Conservation (phyloP, 2,113 vertebrate genomes). For the Nematolebias whitei region DNA sequence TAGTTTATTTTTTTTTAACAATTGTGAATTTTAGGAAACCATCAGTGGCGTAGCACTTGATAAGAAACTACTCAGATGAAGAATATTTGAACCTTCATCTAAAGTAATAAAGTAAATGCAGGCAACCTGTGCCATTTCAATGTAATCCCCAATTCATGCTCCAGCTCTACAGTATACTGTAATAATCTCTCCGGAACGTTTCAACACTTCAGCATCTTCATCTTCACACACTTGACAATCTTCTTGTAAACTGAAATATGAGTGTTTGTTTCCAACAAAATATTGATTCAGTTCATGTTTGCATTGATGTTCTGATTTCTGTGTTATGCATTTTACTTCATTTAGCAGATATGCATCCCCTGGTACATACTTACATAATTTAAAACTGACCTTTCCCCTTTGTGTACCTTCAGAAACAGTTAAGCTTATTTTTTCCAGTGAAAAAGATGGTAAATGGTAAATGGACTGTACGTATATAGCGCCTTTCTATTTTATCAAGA, state of each 20-base stretch:
- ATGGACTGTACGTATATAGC: too few relatives aligned
- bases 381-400: background rate
- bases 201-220: background rate
- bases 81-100: constrained; percentile 35
- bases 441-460: too few relatives aligned
- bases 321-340: too few relatives aligned
- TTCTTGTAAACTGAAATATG: constrained; percentile 10
- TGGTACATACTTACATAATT: background rate
- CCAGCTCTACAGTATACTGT: constrained; percentile 17
- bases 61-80: constrained; percentile 14
- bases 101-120: constrained; percentile 40
- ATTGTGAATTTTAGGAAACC: constrained; percentile 31
- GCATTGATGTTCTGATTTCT: background rate
- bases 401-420: background rate
- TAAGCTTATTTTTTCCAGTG: background rate
- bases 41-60: constrained; percentile 27
- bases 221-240: too few relatives aligned
- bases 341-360: too few relatives aligned
- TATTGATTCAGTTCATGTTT: constrained; percentile 16
- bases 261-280: background rate
- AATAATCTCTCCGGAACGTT: constrained; percentile 26
- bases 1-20: constrained; percentile 38
- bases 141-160: constrained; percentile 27
- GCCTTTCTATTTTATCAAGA: too few relatives aligned
- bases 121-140: constrained; percentile 41